Evolutionary conservation across 2,113 vertebrate genomes (phyloP), one percentile per base, ranked within the genome.

Genomic region (Nipponia nippon): DNA sequence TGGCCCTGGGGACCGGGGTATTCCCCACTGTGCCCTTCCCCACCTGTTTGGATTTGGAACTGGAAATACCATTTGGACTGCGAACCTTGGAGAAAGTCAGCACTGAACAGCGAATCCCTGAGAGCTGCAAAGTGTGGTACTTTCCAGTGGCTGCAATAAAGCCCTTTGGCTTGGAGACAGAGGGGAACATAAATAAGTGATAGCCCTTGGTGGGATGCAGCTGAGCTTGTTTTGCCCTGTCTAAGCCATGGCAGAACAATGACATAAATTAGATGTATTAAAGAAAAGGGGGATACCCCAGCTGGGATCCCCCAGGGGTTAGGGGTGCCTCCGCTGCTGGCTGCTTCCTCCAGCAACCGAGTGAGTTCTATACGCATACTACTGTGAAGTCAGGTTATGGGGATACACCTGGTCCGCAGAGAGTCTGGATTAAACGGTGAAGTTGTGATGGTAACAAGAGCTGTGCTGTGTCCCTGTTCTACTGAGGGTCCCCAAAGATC

Each of bases 251-350:
- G 21, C 29, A 89, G 36, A 70, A 38, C 23, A 29, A 17, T 40
- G 32, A 69, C 10, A 69, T 62, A 76, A 75, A 73, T 76, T 73
- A 44, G 20, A 59, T 47, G 34, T 67, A n/a, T 59, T 36, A 67
- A 38, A 90, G 16, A 81, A 38, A 42, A 42, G 40, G 40, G 40
- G 40, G 13, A 42, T 42, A 42, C 40, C 40, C 40, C 40, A 42
- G 25, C 26, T 0, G 4, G 12, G 34, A 8, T 26, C 17, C n/a
- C 13, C 15, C 2, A 6, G 23, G 38, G 27, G 13, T 6, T 11
- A 10, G 34, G 56, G 56, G 13, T 7, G 18, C 55, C 55, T 58
- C 56, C 5, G 3, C n/a, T 4, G 2, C 17, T 1, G 3, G 10
- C 42, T 34, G 16, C 42, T 76, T 58, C 36, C 29, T 55, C 58